Evolutionary conservation across 1,140 invertebrate genomes (phyloP).

Genomic region (Hycleus phaleratus): DNA sequence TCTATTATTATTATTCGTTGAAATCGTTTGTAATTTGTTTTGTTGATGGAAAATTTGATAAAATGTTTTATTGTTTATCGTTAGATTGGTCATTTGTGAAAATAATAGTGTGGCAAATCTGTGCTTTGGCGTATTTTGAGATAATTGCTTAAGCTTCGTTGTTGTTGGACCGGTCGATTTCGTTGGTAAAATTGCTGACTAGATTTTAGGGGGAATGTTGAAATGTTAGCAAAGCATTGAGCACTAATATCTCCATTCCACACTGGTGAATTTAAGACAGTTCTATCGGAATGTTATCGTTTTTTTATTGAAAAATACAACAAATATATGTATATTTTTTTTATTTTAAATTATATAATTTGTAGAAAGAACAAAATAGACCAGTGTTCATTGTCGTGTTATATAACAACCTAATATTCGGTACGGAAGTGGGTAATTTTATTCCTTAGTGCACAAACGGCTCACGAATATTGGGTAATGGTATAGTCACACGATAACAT

Average conservation of each 20-base stretch:
- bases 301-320: not conserved
- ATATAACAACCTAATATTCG: constrained; percentile 14
- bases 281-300: constrained; percentile 14
- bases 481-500: constrained; percentile 15
- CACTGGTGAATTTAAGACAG: constrained; percentile 14
- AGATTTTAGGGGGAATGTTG: constrained; percentile 5
- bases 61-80: no score
- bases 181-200: constrained; percentile 13
- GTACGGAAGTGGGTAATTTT: constrained; percentile 15
- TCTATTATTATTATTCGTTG: no score
- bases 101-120: no score
- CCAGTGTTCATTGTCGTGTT: constrained; percentile 13
- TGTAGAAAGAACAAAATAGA: constrained; percentile 8
- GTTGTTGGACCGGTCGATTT: constrained; percentile 9
- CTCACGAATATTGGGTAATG: constrained; percentile 16
- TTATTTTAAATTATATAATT: not conserved
- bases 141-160: constrained; percentile 12
- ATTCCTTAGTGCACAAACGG: constrained; percentile 15
- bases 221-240: constrained; percentile 11
- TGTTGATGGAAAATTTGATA: no score
- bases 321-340: no score
- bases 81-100: no score
- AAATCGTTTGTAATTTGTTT: no score
- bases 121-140: not conserved
- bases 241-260: constrained; percentile 14